Evolutionary conservation across 1,140 invertebrate genomes (phyloP), one percentile per base, ranked within the genome.

Genomic region (Drosophila bocki): DNA sequence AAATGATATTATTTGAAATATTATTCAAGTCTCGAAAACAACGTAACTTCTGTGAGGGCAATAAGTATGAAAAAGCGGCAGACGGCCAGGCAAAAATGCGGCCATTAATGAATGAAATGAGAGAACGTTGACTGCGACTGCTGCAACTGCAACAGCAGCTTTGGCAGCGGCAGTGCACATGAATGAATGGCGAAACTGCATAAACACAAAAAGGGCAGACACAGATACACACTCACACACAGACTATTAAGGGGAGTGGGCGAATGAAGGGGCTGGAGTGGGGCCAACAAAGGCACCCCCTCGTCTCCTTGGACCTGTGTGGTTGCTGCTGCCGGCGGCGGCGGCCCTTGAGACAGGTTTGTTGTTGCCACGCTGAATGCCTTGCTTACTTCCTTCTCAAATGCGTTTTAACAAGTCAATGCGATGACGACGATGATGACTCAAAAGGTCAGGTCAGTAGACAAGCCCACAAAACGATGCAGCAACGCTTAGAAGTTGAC

Each of bases 401-500:
- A 64, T 79, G 68, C 79, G 56, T 79, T 88, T 88, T 85, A 90
- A 85, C 62, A 70, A 88, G 81, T 90, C 85, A 90, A 88, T 85
- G 79, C 79, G 81, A 80, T 39, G 60, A 54, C 53, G 51, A 69
- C 51, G 56, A 61, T 65, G 67, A 83, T 82, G 82, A 86, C 65
- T 78, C 65, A 72, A 88, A 88, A 88, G 85, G 85, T 88, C 85
- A 88, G 83, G 85, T 90, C 81, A 90, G 80, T 83, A 86, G 83
- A 86, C 83, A 75, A 70, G 56, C 56, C 58, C 59, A 69, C 74
- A 75, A 44, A 39, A 76, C 62, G 37, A 19, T 44, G 58, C 48
- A 64, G 19, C 61, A 45, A 13, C 53, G 57, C 60, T 54, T 54
- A 50, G 62, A 35, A 39, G 53, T 57, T 44, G 75, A 77, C 48